Conservation (phyloP, 2,113 vertebrate species). For the Calidris pygmaea region DNA sequence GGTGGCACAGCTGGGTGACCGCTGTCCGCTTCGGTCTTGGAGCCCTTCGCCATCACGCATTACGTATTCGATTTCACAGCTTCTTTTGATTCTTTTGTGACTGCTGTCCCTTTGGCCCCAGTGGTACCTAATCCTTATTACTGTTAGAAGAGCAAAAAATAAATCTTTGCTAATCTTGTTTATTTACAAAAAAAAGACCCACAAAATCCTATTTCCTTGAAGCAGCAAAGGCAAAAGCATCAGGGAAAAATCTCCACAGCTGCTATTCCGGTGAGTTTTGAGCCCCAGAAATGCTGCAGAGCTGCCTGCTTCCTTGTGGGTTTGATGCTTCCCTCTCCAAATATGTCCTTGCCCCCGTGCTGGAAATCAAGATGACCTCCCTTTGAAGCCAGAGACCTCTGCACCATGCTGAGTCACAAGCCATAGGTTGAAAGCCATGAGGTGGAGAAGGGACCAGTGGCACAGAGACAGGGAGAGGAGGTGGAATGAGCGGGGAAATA, state of each 20-base stretch:
- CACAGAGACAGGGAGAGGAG: neutral
- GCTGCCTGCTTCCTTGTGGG: neutral
- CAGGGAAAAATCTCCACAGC: neutral
- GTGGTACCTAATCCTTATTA: neutral
- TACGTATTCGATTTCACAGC: neutral
- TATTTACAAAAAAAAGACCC: neutral
- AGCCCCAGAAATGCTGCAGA: neutral
- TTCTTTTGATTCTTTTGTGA: neutral
- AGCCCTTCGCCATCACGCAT: rapidly evolving
- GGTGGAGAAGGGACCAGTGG: neutral
- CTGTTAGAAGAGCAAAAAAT: neutral
- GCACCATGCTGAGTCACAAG: neutral
- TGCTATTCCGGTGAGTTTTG: neutral
- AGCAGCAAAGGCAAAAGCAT: neutral
- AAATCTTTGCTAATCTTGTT: slow-evolving; percentile 12
- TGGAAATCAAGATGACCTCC: neutral
- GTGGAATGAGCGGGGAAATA: neutral
- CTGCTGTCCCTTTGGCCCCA: neutral
- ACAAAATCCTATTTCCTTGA: neutral
- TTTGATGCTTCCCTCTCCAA: neutral
- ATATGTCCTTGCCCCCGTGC: neutral
- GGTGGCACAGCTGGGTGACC: neutral
- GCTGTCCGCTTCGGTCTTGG: rapidly evolving
- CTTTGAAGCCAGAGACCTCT: neutral
- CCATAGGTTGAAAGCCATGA: neutral